Conservation (phyloP, 2,113 vertebrate species). For the Sceloporus undulatus region DNA sequence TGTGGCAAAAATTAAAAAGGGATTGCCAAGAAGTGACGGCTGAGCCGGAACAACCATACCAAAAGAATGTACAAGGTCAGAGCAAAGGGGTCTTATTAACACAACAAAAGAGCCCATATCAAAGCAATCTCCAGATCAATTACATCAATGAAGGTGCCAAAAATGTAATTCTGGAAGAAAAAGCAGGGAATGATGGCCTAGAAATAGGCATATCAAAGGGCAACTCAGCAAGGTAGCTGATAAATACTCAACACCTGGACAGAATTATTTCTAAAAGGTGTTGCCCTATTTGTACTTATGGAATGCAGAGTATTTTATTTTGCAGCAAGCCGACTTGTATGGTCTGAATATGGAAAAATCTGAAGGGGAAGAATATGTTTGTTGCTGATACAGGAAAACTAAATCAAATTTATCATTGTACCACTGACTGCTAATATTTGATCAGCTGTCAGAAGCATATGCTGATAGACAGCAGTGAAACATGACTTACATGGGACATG, state of each 20-base stretch:
- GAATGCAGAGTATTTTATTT: conserved; percentile 19
- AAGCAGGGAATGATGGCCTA: neutral
- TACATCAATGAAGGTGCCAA: conserved; percentile 54
- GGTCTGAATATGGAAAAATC: conserved; percentile 28
- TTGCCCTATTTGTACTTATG: conserved; percentile 44
- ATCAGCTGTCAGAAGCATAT: conserved; percentile 27
- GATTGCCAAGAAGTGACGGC: conserved; percentile 8
- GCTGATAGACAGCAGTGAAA: conserved; percentile 36
- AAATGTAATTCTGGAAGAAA: conserved; percentile 47
- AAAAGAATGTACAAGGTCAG: conserved; percentile 63
- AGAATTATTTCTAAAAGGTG: conserved; percentile 51
- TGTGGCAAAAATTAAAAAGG: conserved; percentile 32
- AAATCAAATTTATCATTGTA: conserved; percentile 61
- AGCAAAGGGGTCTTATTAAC: conserved; percentile 56
- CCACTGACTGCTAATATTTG: conserved; percentile 49
- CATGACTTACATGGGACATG: conserved; percentile 19
- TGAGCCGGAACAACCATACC: conserved; percentile 44
- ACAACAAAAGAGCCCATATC: conserved; percentile 64
- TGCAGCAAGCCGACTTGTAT: conserved; percentile 25
- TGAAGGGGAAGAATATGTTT: conserved; percentile 30
- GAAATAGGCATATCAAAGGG: conserved; percentile 40
- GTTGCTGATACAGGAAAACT: conserved; percentile 36
- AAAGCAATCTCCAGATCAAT: conserved; percentile 65
- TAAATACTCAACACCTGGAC: conserved; percentile 49
- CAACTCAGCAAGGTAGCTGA: conserved; percentile 46